Evolutionary conservation across 23 tunicate species (phyloP), one percentile per base, ranked within the genome.

Genomic region (Trididemnum clinides): DNA sequence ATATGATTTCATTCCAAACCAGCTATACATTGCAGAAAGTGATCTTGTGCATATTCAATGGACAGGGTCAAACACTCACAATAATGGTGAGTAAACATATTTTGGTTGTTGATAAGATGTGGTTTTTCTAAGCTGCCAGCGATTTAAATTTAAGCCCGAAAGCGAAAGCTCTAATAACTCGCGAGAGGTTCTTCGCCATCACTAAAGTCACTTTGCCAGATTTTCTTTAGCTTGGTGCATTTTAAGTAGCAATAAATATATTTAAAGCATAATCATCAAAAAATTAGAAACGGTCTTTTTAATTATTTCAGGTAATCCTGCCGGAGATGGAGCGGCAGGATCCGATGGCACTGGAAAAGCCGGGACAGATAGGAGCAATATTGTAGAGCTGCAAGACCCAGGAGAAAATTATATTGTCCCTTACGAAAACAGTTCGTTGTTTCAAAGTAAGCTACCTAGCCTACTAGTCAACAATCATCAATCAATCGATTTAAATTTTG

Each of bases 61-160:
- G 99, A 87, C 92, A 3, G 99, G 99, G 1, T 88, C 93, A 1
- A 95, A 95, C 80, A 81, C 92, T 18, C 99, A 95, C 71, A 84
- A 95, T 28, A 95, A 95, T 64, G 79, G 97, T 92, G 39, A 64
- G 85, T 80, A n/a, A n/a, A n/a, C n/a, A n/a, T n/a, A n/a, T n/a
- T n/a, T n/a, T n/a, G n/a, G n/a, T n/a, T n/a, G n/a, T n/a, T n/a
- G n/a, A n/a, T n/a, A n/a, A n/a, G n/a, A n/a, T n/a, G n/a, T n/a
- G n/a, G n/a, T n/a, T n/a, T n/a, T n/a, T n/a, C n/a, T n/a, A n/a
- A n/a, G n/a, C n/a, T n/a, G n/a, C n/a, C n/a, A n/a, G n/a, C n/a
- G n/a, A n/a, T n/a, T n/a, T n/a, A n/a, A n/a, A n/a, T n/a, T n/a
- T n/a, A n/a, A n/a, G n/a, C n/a, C n/a, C n/a, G n/a, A n/a, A n/a